Conservation (phyloP, 1,140 invertebrate species). For the Diorhabda elongata region DNA sequence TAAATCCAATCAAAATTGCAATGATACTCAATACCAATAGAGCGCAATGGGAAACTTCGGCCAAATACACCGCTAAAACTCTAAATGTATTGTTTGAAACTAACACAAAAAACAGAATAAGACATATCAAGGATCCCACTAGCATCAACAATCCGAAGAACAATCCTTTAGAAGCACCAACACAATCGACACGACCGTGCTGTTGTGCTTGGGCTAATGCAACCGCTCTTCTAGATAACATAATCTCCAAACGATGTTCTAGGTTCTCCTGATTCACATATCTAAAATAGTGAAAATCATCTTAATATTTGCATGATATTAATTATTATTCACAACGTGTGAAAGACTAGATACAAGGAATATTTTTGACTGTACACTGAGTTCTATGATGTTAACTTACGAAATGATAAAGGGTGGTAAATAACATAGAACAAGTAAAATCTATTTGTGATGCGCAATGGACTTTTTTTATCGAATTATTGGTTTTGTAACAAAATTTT, state of each 20-base stretch:
- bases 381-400: too few relatives aligned
- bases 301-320: too few relatives aligned
- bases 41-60: slow-evolving; percentile 83
- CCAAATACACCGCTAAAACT: slow-evolving; percentile 80
- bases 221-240: slow-evolving; percentile 76
- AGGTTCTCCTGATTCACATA: slow-evolving; percentile 78
- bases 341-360: too few relatives aligned
- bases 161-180: slow-evolving; percentile 88
- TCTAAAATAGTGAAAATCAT: slow-evolving; percentile 24
- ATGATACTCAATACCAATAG: slow-evolving; percentile 82
- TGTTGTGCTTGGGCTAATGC: slow-evolving; percentile 71
- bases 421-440: too few relatives aligned
- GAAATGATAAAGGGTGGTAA: too few relatives aligned
- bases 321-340: too few relatives aligned
- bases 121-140: slow-evolving; percentile 86
- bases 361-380: too few relatives aligned
- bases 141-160: slow-evolving; percentile 87
- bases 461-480: too few relatives aligned
- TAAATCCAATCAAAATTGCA: slow-evolving; percentile 86
- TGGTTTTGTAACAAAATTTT: too few relatives aligned
- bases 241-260: slow-evolving; percentile 77
- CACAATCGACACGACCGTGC: slow-evolving; percentile 82
- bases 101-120: slow-evolving; percentile 91
- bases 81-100: slow-evolving; percentile 77
- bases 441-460: too few relatives aligned